Base-by-base conservation (phyloP, 2,888 invertebrate species). In the Netelia melanura region DNA sequence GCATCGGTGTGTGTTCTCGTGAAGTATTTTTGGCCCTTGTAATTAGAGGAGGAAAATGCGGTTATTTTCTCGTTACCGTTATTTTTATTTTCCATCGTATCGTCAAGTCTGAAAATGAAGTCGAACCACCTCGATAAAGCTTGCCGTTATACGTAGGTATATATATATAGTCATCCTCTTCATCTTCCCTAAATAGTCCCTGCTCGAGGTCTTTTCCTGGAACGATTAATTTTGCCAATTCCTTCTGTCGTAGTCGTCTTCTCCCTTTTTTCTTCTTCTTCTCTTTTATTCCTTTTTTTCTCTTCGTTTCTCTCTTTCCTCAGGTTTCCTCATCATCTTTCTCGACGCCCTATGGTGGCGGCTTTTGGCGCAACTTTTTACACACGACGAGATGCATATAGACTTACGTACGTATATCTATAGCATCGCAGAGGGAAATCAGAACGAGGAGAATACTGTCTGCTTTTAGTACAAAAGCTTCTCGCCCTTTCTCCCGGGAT, bases 161-260 rank as follows among this genome's bases (percentile, higher is more conserved):
- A 17, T 54, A 62, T 25, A 23, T 23, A 62, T 11, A 62, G 11
- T 62, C 62, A 62, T 62, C 30, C 43, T 25, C 38, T 25, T 54
- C 14, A 38, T 61, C 48, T 25, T 25, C 62, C 61, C 43, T 58
- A 23, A 25, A 30, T 62, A 44, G 48, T 61, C 74, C 74, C 44
- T 58, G 25, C 65, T 76, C 65, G 43, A 54, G 38, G 80, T 74
- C 78, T 78, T 76, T 85, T 85, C 83, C 83, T 61, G 83, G 85
- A 86, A 84, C 82, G 77, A 86, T 84, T 86, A 84, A 86, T 86
- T 82, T 86, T 54, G 67, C 77, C 23, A 76, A 11, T 48, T 61
- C 80, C 65, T 68, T 77, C 71, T 62, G 61, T 65, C 52, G 14
- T 11, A 44, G 14, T 23, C 54, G 17, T n/a, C 38, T 44, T 43